Evolutionary conservation across 2,797 vertebrate genomes (phyloP).

Genomic region (Enteromius paludinosus): DNA sequence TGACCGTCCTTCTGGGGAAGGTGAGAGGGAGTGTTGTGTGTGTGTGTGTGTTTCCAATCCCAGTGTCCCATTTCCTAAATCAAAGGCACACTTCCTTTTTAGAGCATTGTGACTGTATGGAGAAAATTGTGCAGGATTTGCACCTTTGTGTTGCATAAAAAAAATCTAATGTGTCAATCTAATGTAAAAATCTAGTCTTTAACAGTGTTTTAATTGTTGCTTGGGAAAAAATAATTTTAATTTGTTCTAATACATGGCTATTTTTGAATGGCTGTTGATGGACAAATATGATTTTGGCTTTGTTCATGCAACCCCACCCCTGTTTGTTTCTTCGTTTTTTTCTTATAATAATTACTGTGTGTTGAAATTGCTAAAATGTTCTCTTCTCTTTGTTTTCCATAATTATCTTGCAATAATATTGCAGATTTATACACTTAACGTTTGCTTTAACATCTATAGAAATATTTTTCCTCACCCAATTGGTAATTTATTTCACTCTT

Average conservation of each 20-base stretch:
- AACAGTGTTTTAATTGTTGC: neutral
- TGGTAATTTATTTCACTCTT: neutral
- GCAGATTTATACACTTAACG: neutral
- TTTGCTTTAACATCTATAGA: neutral
- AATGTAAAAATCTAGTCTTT: neutral
- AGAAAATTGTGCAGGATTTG: neutral
- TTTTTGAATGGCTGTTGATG: neutral
- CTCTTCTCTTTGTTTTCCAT: neutral
- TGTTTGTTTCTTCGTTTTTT: slow-evolving; percentile 2
- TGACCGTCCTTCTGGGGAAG: slow-evolving; percentile 97
- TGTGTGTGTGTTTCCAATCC: neutral
- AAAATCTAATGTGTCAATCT: neutral
- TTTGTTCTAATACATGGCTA: neutral
- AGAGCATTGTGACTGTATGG: neutral
- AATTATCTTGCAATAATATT: neutral
- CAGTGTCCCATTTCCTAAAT: slow-evolving; percentile 10
- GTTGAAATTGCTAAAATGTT: neutral
- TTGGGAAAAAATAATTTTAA: neutral
- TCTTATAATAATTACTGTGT: neutral
- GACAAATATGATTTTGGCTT: neutral
- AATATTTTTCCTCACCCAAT: neutral
- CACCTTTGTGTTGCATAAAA: neutral
- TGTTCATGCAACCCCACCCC: neutral
- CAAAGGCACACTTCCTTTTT: slow-evolving; percentile 9
- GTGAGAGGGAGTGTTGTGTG: slow-evolving; percentile 67